Base-by-base conservation (phyloP, 53 echinoderm and acorn worm species). In the Crossaster papposus region DNA sequence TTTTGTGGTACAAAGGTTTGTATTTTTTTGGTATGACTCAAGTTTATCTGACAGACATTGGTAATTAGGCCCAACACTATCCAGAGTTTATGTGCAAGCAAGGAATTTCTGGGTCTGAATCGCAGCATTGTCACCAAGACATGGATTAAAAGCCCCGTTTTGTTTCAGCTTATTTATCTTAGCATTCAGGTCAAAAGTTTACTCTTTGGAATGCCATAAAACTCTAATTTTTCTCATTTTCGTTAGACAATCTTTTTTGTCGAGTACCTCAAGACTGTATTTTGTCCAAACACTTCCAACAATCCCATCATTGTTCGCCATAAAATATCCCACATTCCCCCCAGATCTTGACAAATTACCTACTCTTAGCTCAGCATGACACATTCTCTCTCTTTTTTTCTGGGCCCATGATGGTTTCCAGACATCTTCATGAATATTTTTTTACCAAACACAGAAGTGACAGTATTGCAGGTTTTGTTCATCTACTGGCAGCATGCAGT, bases 271-370 rank as follows among this genome's bases (percentile, higher is more conserved):
- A 62, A 28, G 68, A 68, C 68, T 68, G 68, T 26, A 4, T 68
- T 26, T 68, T 26, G n/a, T 68, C 68, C 68, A 68, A 26, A 26
- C 68, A 68, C 22, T 68, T 68, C 68, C 28, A 28, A 68, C 68
- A 68, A 68, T 68, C 68, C 24, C 5, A 4, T 68, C 68, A 10
- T 26, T 68, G 24, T n/a, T 68, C 28, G 28, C 24, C 22, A 11
- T 10, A 28, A 28, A 62, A 62, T 26, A 68, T 68, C 68, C 28
- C 24, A 68, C 68, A 68, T 68, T 68, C 68, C 68, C 26, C 10
- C 26, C 9, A 68, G 68, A 68, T 68, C n/a, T 68, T 68, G 68
- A 68, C 68, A 68, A 68, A 68, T 68, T 68, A 68, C 28, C 68
- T 28, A 68, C 10, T n/a, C 11, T 23, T n/a, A 68, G 24, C 28